phyloP scores from a whole-genome alignment of 2,113 vertebrate species.

The Sardina pilchardus region DNA sequence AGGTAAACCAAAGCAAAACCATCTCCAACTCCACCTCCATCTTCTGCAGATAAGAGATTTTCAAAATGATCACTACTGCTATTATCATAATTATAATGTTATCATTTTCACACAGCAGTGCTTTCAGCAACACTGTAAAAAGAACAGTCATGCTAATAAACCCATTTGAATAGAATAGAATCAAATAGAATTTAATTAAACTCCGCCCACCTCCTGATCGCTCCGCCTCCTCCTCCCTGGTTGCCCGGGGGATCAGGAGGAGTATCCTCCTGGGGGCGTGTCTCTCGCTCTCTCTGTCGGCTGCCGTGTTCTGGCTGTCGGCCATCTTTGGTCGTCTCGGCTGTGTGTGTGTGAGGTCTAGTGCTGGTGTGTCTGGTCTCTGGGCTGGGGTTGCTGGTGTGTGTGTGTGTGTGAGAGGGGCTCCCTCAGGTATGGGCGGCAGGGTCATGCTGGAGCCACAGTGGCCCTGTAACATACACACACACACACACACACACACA shows the following conservation, averaged over 20 bases:
- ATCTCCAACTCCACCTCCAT: too few species aligned
- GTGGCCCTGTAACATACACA: constrained; percentile 22
- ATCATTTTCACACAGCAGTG: too few species aligned
- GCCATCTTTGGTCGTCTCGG: background rate
- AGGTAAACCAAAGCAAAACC: too few species aligned
- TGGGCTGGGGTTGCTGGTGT: background rate
- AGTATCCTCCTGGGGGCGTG: constrained; percentile 31
- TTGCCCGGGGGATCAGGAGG: constrained; percentile 28
- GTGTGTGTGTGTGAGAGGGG: background rate
- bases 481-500: constrained; percentile 36
- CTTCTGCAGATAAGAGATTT: background rate
- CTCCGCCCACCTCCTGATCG: background rate
- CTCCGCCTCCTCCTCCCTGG: background rate
- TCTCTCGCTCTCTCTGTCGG: background rate
- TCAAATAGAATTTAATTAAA: too few species aligned
- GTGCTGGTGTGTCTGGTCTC: background rate
- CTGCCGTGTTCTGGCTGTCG: background rate
- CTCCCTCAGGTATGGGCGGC: background rate
- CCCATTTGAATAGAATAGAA: too few species aligned
- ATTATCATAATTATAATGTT: too few species aligned
- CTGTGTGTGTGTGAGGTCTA: background rate
- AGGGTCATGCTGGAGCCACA: background rate
- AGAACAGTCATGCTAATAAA: too few species aligned
- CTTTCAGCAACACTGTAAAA: too few species aligned
- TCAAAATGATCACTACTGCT: too few species aligned